Evolutionary conservation across 2,113 vertebrate species (phyloP).

Genomic region (Rhynchomys soricoides): DNA sequence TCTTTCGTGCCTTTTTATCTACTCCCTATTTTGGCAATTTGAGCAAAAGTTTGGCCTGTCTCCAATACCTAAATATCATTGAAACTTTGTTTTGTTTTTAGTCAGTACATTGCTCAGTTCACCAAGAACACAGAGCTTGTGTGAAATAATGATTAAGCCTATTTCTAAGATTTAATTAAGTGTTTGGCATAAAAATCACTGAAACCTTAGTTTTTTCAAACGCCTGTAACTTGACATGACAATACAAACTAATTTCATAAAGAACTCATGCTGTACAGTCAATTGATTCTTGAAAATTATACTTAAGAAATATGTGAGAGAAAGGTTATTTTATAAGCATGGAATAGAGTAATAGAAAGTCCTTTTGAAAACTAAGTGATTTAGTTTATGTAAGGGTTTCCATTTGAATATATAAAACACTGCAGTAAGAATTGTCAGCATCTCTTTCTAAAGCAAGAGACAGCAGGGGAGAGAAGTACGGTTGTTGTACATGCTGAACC

Average conservation of each 20-base stretch:
- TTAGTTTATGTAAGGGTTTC: background rate
- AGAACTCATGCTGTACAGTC: constrained; percentile 12
- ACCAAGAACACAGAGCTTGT: background rate
- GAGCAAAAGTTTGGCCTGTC: background rate
- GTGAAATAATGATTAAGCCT: constrained; percentile 51
- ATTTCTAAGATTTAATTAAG: constrained; percentile 27
- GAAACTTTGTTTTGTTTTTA: background rate
- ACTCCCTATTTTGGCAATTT: background rate
- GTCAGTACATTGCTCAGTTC: background rate
- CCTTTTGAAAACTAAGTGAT: background rate
- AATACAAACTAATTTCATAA: constrained; percentile 36
- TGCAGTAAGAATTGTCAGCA: constrained; percentile 18
- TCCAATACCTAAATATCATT: background rate
- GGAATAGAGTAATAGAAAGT: background rate
- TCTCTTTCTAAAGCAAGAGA: constrained; percentile 24
- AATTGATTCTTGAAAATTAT: constrained; percentile 28
- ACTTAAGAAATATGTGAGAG: constrained; percentile 23
- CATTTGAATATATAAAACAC: constrained; percentile 33
- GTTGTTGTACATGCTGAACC: constrained; percentile 26
- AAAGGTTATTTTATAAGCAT: background rate
- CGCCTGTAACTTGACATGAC: constrained; percentile 29
- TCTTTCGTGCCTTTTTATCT: background rate
- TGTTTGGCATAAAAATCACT: constrained; percentile 36
- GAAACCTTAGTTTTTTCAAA: constrained; percentile 43
- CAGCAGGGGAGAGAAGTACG: background rate